Evolutionary conservation across 2,888 invertebrate species (phyloP).

Genomic region (Cinara cedri): DNA sequence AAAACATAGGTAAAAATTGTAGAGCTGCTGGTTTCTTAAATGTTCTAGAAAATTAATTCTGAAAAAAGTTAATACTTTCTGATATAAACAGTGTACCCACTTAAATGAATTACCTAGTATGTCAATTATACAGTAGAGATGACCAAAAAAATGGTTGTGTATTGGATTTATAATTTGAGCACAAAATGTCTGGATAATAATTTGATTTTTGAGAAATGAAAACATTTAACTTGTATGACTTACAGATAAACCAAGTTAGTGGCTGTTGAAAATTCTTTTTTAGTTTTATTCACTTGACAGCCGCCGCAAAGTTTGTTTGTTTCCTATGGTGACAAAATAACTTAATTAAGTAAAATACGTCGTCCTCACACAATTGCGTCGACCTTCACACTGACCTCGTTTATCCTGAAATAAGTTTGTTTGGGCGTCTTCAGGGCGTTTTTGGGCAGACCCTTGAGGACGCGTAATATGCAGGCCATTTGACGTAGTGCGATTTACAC

Average conservation of each 20-base stretch:
- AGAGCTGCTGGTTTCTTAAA: too few species aligned
- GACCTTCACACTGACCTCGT: background rate
- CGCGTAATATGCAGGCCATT: constrained; percentile 45
- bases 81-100: too few species aligned
- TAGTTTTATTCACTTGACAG: background rate
- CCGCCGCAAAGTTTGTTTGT: background rate
- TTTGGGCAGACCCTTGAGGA: constrained; percentile 28
- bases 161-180: too few species aligned
- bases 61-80: too few species aligned
- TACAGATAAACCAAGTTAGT: background rate
- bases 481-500: background rate
- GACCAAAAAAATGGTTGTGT: too few species aligned
- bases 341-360: background rate
- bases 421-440: constrained; percentile 5
- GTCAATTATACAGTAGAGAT: too few species aligned
- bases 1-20: too few species aligned
- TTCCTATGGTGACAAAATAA: background rate
- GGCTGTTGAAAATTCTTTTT: background rate
- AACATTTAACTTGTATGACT: background rate
- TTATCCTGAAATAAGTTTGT: background rate
- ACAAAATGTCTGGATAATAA: too few species aligned
- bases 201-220: too few species aligned
- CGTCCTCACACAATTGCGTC: background rate
- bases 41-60: too few species aligned
- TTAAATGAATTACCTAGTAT: too few species aligned